Conservation (phyloP, 2,888 invertebrate genomes). For the Kryphioiulus occultus region DNA sequence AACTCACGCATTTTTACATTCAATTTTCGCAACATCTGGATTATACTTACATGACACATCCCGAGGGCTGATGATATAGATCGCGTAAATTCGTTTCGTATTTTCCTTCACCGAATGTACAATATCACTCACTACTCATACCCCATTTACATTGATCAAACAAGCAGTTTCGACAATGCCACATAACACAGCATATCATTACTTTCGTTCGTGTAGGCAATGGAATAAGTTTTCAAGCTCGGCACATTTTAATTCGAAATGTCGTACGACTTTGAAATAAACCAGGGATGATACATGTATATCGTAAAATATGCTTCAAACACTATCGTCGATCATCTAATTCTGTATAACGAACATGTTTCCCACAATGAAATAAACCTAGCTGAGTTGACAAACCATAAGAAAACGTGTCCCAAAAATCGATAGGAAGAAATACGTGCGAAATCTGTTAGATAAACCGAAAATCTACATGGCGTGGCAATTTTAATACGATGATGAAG, state of each 20-base stretch:
- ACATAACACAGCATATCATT: neutral
- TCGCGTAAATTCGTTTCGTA: neutral
- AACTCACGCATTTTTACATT: neutral
- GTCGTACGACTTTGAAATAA: neutral
- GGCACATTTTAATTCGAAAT: neutral
- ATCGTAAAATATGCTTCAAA: too few species aligned
- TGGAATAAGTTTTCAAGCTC: neutral
- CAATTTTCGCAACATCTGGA: slow-evolving; percentile 3
- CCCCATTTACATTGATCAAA: neutral
- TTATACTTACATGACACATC: neutral
- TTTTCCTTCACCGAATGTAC: neutral
- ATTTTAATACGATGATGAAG: neutral
- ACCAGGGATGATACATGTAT: neutral
- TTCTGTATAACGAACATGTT: too few species aligned
- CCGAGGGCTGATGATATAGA: neutral
- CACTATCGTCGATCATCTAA: too few species aligned
- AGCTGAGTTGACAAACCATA: neutral
- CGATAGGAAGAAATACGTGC: neutral
- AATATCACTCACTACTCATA: neutral
- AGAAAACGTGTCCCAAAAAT: neutral
- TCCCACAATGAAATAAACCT: neutral
- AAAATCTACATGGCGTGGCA: neutral
- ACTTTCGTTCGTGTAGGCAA: neutral
- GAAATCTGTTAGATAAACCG: neutral
- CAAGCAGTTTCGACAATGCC: neutral